Base-by-base conservation (phyloP, 2,113 vertebrate genomes). In the Syrmaticus mikado region DNA sequence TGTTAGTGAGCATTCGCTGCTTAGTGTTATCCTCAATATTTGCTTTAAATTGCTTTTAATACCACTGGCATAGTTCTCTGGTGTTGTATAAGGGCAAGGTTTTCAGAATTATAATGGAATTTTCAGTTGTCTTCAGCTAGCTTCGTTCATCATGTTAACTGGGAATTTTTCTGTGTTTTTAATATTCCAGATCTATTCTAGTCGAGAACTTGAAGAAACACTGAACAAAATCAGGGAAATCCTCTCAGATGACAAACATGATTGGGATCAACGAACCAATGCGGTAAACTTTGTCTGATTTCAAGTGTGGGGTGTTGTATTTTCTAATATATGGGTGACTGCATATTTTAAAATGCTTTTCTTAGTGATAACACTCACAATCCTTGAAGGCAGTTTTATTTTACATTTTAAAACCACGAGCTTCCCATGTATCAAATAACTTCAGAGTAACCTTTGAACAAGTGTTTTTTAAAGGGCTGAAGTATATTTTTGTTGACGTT, bases 211-310 rank as follows among this genome's bases (percentile, higher is more conserved):
- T 85, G 99, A 99, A 97, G 99, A 99, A 97, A 99, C 99, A 34
- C 97, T 99, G 94, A 99, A 99, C 96, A 99, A 99, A 98, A 99
- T 99, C 97, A 98, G 99, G 89, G 99, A 99, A 97, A 98, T 99
- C 94, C 98, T 99, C 78, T 99, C 99, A 18, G 99, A 99, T 94
- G 99, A 99, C 97, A 99, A 99, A 95, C 99, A 99, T 11, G 99
- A 99, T 95, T 99, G 99, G 99, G 99, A 99, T 98, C 99, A 99
- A 84, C 98, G 99, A 97, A 97, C 98, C 77, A 98, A 38, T 36
- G 99, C 99, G 91, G 99, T 99, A 97, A 97, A 95, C 87, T 32
- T 92, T 18, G 11, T 40, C 46, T 85, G 57, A 8, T 75, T n/a
- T 94, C 10, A 13, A 7, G 10, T 20, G 46, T 73, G 71, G 18